Conservation (phyloP, 23 tunicate genomes). For the Aplidium turbinatum region DNA sequence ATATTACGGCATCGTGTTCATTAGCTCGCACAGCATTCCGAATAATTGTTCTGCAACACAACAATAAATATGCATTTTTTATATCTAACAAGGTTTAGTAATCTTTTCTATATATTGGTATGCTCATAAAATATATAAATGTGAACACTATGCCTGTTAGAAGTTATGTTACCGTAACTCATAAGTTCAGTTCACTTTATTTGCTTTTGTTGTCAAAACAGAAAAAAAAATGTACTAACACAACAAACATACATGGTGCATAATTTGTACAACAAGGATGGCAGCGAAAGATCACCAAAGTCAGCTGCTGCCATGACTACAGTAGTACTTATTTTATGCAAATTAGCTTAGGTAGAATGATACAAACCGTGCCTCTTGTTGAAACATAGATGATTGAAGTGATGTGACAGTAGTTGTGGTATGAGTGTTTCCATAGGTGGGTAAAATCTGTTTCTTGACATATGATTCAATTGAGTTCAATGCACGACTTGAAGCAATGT, state of each 20-base stretch:
- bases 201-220: too few species aligned
- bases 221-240: too few species aligned
- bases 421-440: constrained; percentile 93
- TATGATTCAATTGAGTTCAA: constrained; percentile 75
- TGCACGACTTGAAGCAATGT: constrained; percentile 89
- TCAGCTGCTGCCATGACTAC: not conserved
- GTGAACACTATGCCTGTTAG: too few species aligned
- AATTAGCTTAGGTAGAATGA: not conserved
- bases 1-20: constrained; percentile 99
- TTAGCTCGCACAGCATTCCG: constrained; percentile 86
- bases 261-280: too few species aligned
- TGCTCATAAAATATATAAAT: not conserved
- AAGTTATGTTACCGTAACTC: too few species aligned
- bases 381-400: constrained; percentile 80
- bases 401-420: constrained; percentile 96
- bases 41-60: constrained; percentile 37
- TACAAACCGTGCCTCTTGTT: constrained; percentile 82
- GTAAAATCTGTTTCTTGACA: constrained; percentile 69
- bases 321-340: not conserved
- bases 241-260: too few species aligned
- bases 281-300: too few species aligned
- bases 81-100: not conserved
- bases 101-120: not conserved
- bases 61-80: not conserved
- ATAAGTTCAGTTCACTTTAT: too few species aligned